Base-by-base conservation (phyloP, 2,888 invertebrate genomes). In the Heliconius charithonia region DNA sequence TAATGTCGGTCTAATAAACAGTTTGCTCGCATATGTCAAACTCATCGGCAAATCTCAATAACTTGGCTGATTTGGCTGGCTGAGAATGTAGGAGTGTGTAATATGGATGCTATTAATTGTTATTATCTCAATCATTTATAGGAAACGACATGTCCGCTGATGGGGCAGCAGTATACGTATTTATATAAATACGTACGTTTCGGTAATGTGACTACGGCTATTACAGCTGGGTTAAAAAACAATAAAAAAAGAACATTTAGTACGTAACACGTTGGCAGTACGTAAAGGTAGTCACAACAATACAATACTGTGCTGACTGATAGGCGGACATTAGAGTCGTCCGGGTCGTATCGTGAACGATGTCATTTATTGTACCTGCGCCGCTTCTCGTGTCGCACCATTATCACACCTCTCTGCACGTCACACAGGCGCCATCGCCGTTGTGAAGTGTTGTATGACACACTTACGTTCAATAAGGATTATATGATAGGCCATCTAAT, bases 321-420 rank as follows among this genome's bases (percentile, higher is more conserved):
- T 59, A 72, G n/a, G 72, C 72, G 72, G 72, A 72, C 72, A 72
- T 72, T 59, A 59, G 72, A 72, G 32, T 72, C 59, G 72, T 72
- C 59, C 72, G 72, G 72, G 72, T 59, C 72, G 59, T 72, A 59
- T 59, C 56, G n/a, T 72, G 56, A 59, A 32, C 59, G 59, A 72
- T 59, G 59, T n/a, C 72, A 72, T 37, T 72, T 59, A 72, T 72
- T 59, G 32, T 32, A 56, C 37, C 56, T 72, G 51, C 59, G 72
- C 56, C 51, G 29, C 56, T 32, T 56, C 72, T 72, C 72, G 59
- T 72, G 72, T 72, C 32, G 56, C 72, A 72, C n/a, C 59, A 72
- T 59, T 72, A 72, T 59, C 32, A 72, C 72, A 56, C 67, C 41
- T 67, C 67, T 71, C 27, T 29, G 45, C 16, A 59, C n/a, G 32